phyloP scores from a whole-genome alignment of 1,140 invertebrate genomes.

The Hydropsyche tenuis region DNA sequence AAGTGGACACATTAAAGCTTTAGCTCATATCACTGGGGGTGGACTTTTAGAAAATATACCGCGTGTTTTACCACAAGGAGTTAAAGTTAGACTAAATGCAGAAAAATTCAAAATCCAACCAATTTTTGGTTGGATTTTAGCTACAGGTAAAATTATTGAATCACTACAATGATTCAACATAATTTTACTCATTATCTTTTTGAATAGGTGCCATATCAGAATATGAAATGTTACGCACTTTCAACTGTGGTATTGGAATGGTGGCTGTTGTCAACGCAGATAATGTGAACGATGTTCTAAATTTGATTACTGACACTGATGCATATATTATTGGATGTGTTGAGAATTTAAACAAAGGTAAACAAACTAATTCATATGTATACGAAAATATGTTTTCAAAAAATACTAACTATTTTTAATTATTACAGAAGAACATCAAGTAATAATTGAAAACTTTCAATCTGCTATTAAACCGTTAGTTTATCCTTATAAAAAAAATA shows the following conservation, averaged over 20 bases:
- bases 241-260: constrained; percentile 94
- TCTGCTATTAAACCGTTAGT: constrained; percentile 64
- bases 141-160: constrained; percentile 58
- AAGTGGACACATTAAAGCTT: constrained; percentile 78
- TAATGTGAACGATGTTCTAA: constrained; percentile 56
- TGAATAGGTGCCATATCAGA: constrained; percentile 72
- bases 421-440: constrained; percentile 59
- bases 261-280: constrained; percentile 75
- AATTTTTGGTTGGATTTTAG: constrained; percentile 70
- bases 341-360: constrained; percentile 48
- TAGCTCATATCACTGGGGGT: constrained; percentile 95
- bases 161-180: background rate
- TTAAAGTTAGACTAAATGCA: constrained; percentile 76
- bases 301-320: constrained; percentile 52
- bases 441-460: constrained; percentile 72
- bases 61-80: constrained; percentile 71
- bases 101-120: constrained; percentile 75
- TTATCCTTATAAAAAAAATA: constrained; percentile 50
- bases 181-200: background rate
- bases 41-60: constrained; percentile 92
- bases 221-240: constrained; percentile 82
- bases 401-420: background rate
- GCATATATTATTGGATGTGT: constrained; percentile 67
- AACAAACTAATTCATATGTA: constrained; percentile 2
- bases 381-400: background rate